Evolutionary conservation across 2,113 vertebrate genomes (phyloP).

Genomic region (Hypanus sabinus): DNA sequence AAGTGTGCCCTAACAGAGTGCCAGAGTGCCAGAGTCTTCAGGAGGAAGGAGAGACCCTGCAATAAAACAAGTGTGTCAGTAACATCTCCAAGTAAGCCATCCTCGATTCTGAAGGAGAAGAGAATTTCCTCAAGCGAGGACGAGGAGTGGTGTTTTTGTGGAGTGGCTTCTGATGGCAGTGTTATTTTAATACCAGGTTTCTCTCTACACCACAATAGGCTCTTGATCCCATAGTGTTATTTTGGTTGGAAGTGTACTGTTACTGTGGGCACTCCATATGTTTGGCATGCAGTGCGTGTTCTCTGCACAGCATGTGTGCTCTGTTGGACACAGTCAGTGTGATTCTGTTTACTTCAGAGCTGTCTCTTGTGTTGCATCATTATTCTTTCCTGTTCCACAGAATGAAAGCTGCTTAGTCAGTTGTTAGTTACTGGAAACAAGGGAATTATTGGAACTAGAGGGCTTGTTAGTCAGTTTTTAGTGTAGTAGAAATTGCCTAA

Average conservation of each 20-base stretch:
- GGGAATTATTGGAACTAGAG: background rate
- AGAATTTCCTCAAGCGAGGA: background rate
- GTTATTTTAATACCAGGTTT: background rate
- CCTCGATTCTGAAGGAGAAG: too few species aligned
- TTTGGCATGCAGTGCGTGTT: conserved; percentile 18
- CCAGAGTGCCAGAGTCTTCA: background rate
- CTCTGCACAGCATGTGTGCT: conserved; percentile 13
- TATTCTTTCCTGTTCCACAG: background rate
- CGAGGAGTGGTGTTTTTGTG: background rate
- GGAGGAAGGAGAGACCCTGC: background rate
- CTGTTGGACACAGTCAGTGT: conserved; percentile 8
- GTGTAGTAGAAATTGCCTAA: background rate
- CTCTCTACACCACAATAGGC: conserved; percentile 12
- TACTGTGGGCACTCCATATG: conserved; percentile 31
- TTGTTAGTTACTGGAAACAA: background rate
- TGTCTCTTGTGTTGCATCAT: background rate
- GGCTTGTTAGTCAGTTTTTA: background rate
- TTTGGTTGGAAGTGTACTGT: conserved; percentile 28
- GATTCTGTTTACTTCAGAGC: conserved; percentile 6
- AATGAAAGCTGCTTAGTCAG: background rate
- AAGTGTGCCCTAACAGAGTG: background rate
- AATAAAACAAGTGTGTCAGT: background rate
- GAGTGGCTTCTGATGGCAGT: background rate
- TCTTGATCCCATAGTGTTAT: conserved; percentile 30
- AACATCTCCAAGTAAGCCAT: too few species aligned